Conservation (phyloP, 2,888 invertebrate genomes). For the Punctoribates punctum region DNA sequence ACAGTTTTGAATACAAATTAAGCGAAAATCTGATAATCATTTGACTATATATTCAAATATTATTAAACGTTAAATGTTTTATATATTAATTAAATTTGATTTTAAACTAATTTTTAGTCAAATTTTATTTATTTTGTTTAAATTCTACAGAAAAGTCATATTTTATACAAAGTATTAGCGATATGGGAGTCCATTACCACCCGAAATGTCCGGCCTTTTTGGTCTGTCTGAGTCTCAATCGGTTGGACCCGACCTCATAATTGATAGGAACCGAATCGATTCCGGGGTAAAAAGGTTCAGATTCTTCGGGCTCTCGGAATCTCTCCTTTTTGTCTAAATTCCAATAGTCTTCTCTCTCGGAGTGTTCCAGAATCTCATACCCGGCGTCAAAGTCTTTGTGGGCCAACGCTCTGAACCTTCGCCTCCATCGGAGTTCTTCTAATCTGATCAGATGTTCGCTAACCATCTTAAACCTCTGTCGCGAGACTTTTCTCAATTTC, state of each 20-base stretch:
- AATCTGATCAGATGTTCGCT: neutral
- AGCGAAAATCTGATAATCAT: no score
- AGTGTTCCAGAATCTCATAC: slow-evolving; percentile 33
- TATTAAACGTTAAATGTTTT: no score
- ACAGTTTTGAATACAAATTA: neutral
- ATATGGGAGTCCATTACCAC: neutral
- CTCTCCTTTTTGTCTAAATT: slow-evolving; percentile 35
- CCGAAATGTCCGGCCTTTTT: slow-evolving; percentile 38
- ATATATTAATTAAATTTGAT: no score
- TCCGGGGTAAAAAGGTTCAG: slow-evolving; percentile 30
- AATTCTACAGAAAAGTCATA: no score
- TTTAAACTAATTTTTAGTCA: no score
- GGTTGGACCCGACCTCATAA: neutral
- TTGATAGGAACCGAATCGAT: slow-evolving; percentile 32
- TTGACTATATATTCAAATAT: no score
- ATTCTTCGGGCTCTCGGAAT: slow-evolving; percentile 19
- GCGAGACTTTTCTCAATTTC: slow-evolving; percentile 10
- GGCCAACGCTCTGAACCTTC: slow-evolving; percentile 40
- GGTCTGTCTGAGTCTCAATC: neutral
- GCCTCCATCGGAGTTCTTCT: slow-evolving; percentile 37
- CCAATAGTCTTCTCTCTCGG: slow-evolving; percentile 40
- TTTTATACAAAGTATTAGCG: no score
- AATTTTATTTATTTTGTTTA: no score
- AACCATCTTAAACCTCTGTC: slow-evolving; percentile 33
- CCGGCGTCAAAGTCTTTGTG: slow-evolving; percentile 42